phyloP scores from a whole-genome alignment of 2,888 invertebrate species.

The Clanis bilineata region DNA sequence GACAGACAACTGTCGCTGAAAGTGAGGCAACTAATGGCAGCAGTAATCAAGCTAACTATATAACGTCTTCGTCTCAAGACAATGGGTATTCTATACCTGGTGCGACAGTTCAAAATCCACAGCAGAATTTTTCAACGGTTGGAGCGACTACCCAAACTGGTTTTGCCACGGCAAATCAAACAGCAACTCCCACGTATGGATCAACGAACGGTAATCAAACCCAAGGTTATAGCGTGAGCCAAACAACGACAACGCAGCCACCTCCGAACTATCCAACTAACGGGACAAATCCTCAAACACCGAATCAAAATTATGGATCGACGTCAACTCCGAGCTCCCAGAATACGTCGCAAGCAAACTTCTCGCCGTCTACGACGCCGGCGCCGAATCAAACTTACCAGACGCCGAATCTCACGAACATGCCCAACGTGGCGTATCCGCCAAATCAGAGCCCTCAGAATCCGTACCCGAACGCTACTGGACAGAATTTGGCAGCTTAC shows the following conservation, averaged over 20 bases:
- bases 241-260: conserved; percentile 55
- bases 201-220: conserved; percentile 39
- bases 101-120: conserved; percentile 47
- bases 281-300: conserved; percentile 51
- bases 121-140: conserved; percentile 57
- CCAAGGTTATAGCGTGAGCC: conserved; percentile 47
- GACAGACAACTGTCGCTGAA: conserved; percentile 50
- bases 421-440: conserved; percentile 62
- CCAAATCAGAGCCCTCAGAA: conserved; percentile 63
- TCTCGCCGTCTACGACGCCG: conserved; percentile 69
- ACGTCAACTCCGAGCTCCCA: conserved; percentile 53
- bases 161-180: conserved; percentile 50
- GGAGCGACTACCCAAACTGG: conserved; percentile 52
- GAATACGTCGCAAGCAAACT: conserved; percentile 56
- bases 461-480: conserved; percentile 74
- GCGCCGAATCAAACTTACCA: conserved; percentile 65
- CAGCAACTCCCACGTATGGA: conserved; percentile 51
- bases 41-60: conserved; percentile 65
- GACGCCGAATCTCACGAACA: conserved; percentile 49
- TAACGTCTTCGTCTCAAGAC: conserved; percentile 72
- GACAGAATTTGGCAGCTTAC: conserved; percentile 74
- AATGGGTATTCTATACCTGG: conserved; percentile 52
- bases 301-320: conserved; percentile 50
- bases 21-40: conserved; percentile 54
- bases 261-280: conserved; percentile 59